These are phyloP conservation scores for Holotrichia oblita DNA, from an alignment of 1,140 invertebrate genomes.

Conservation along the genomic window DNA sequence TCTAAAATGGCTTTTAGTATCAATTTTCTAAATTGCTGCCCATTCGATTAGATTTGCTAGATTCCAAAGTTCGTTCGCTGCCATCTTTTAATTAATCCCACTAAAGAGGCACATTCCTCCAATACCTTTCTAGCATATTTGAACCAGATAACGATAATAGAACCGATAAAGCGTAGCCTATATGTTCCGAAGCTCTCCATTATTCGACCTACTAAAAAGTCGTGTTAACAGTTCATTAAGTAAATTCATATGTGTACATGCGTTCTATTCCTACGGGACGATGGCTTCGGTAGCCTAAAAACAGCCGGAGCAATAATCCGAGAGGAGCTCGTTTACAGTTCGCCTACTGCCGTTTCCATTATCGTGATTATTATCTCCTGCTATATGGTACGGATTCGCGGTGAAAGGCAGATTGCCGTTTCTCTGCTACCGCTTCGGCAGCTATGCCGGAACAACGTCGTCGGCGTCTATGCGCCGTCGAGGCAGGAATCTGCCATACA, in stretches of 20 bases:
- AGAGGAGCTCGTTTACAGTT: constrained; percentile 6
- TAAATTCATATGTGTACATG: constrained; percentile 8
- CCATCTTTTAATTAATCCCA: no score
- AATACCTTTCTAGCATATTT: neutral
- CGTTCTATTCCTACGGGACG: neutral
- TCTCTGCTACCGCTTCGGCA: neutral
- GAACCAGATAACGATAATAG: neutral
- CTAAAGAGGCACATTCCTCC: no score
- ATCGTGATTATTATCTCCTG: constrained; percentile 7
- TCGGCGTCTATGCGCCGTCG: neutral
- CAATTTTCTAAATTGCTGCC: no score
- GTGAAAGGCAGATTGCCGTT: neutral
- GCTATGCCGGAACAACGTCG: neutral
- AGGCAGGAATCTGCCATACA: neutral
- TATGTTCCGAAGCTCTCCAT: neutral
- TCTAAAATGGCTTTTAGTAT: no score
- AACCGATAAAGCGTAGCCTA: neutral
- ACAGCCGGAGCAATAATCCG: neutral
- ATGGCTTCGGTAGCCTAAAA: neutral
- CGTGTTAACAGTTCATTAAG: constrained; percentile 16
- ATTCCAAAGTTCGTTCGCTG: no score
- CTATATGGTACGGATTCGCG: neutral
- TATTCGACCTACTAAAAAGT: neutral
- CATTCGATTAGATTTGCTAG: no score
- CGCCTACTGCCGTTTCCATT: constrained; percentile 5